A percentile compares a stretch with the other conserved stretches of the same genome.
Evolutionary conservation across 23 tunicate species (phyloP).

Genomic region (Trididemnum nubilum): DNA sequence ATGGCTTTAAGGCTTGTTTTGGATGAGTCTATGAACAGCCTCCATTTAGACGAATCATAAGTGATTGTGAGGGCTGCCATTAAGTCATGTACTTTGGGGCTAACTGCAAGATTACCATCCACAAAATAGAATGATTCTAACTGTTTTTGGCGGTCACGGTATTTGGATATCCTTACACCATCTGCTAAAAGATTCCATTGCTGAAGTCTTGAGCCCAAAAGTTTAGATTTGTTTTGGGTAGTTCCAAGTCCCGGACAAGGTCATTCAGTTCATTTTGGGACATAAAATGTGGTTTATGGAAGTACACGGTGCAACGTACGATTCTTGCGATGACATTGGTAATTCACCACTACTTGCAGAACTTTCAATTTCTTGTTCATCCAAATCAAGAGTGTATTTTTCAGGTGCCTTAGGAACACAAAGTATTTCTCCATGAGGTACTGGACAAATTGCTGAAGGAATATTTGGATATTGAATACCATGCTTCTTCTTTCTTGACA

Average conservation of each 20-base stretch:
- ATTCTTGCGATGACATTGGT: too few species aligned
- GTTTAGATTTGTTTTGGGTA: not conserved
- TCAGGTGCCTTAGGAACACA: not conserved
- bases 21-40: slow-evolving; percentile 4
- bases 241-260: too few species aligned
- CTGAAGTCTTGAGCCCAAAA: slow-evolving; percentile 4
- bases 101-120: not conserved
- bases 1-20: too few species aligned
- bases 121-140: slow-evolving; percentile 1
- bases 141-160: too few species aligned
- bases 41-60: not conserved
- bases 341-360: too few species aligned
- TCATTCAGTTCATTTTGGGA: too few species aligned
- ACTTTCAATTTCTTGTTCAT: too few species aligned
- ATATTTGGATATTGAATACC: too few species aligned
- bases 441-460: too few species aligned
- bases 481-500: too few species aligned
- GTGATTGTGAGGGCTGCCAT: not conserved
- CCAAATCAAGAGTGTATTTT: slow-evolving; percentile 1
- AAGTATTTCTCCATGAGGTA: too few species aligned
- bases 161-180: too few species aligned
- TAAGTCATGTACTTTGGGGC: slow-evolving; percentile 5
- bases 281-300: not conserved
- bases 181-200: slow-evolving; percentile 2
- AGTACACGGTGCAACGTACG: not conserved